Base-by-base conservation (phyloP, 2,113 vertebrate genomes). In the Eulemur rufifrons region DNA sequence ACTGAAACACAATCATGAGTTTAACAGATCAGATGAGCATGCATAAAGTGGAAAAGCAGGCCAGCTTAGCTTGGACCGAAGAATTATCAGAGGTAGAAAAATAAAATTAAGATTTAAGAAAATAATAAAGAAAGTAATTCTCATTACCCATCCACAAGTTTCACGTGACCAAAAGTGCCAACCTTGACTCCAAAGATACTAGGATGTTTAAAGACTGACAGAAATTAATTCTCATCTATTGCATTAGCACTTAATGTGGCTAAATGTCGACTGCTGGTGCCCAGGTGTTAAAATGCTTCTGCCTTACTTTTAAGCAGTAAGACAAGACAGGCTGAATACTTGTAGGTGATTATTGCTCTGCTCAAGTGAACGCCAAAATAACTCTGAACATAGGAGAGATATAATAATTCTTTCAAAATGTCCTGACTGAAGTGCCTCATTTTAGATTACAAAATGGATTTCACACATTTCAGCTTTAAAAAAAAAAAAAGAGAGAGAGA, bases 371-470 rank as follows among this genome's bases (percentile, higher is more conserved):
- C 66, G 59, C 89, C 89, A 59, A 73, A 50, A 45, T 39, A 78
- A 73, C 71, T 66, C 59, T 90, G 37, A 87, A 63, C 82, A 76
- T 25, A 8, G 13, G 61, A 95, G 78, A 94, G 76, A 39, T n/a
- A 6, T 0, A 96, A 83, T 47, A 59, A 96, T 59, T 47, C 37
- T 94, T 74, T 89, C 87, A 81, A 96, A 98, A 89, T 0, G 14
- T 64, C 84, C 78, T 47, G 63, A 86, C 89, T 93, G 59, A 86
- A 92, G 74, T 23, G 86, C 78, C 83, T 91, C 84, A 29, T 94
- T 95, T 92, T 80, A 92, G 83, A 82, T 95, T 88, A n/a, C 91
- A 94, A 97, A 96, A 93, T 74, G 63, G 66, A 95, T 98, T 98
- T 97, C 89, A 86, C 54, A 88, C 86, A 71, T 91, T 90, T 96